These are phyloP conservation scores for Megalops atlanticus DNA, from an alignment of 2,113 vertebrate species.

Conservation along the genomic window DNA sequence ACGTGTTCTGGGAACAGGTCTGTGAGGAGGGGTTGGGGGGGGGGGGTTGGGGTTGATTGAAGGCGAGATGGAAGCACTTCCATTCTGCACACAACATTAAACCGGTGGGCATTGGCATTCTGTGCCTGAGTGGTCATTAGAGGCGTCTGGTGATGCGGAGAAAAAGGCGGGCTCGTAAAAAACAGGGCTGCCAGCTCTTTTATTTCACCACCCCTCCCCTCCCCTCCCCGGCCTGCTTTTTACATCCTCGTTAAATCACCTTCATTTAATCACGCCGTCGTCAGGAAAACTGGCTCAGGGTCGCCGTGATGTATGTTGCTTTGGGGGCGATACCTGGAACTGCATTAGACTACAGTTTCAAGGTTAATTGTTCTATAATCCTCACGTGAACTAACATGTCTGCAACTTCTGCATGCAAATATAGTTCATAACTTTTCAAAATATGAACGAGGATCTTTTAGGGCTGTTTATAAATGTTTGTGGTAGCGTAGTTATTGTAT, in stretches of 20 bases:
- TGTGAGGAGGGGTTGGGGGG: neutral
- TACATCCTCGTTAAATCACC: constrained; percentile 10
- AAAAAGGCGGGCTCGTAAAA: constrained; percentile 25
- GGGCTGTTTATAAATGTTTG: too few relatives aligned
- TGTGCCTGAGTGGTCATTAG: constrained; percentile 9
- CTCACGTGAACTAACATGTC: neutral
- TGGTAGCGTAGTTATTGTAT: too few relatives aligned
- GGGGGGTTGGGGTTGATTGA: constrained; percentile 23
- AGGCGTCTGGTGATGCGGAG: constrained; percentile 1
- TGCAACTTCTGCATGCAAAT: neutral
- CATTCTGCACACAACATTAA: constrained; percentile 37
- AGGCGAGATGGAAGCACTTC: constrained; percentile 17
- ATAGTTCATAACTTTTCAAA: neutral
- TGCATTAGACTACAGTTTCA: neutral
- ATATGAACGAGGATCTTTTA: neutral
- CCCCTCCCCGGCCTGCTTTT: neutral
- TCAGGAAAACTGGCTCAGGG: neutral
- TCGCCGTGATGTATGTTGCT: neutral
- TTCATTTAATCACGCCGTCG: neutral
- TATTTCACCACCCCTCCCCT: neutral
- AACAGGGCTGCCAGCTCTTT: constrained; percentile 1
- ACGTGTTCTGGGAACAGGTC: neutral
- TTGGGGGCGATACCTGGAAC: neutral
- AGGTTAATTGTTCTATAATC: neutral
- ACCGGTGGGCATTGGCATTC: neutral